These are phyloP conservation scores for Drosophila trapezifrons DNA, from an alignment of 1,140 invertebrate genomes.

Conservation along the genomic window DNA sequence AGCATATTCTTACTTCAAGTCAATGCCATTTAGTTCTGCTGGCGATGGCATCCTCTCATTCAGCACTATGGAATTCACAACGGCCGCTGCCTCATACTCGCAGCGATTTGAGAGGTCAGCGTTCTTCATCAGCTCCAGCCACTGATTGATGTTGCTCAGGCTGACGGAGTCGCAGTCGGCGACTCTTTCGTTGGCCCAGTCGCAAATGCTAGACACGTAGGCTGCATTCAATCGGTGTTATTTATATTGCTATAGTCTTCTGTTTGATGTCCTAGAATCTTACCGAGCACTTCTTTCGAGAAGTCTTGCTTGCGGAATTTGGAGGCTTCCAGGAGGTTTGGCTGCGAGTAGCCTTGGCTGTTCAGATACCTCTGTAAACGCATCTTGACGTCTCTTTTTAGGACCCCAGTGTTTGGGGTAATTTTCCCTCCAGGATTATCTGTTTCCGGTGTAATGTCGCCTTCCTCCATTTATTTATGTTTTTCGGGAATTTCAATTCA, in stretches of 20 bases:
- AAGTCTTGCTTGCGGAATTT: conserved; percentile 1
- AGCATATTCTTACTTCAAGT: conserved; percentile 62
- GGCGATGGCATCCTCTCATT: conserved; percentile 57
- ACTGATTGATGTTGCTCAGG: conserved; percentile 66
- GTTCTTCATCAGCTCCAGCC: conserved; percentile 60
- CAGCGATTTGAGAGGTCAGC: conserved; percentile 39
- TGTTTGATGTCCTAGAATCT: background rate
- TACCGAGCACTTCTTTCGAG: conserved; percentile 28
- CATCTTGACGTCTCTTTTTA: conserved; percentile 19
- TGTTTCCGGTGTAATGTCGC: conserved; percentile 1
- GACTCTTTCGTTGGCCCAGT: conserved; percentile 25
- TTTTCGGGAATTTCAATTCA: background rate
- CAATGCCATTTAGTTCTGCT: conserved; percentile 40
- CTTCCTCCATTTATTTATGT: conserved; percentile 8
- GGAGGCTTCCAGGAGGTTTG: conserved; percentile 23
- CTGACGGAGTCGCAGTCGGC: conserved; percentile 60
- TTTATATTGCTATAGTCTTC: background rate
- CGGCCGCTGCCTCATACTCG: conserved; percentile 58
- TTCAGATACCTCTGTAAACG: conserved; percentile 28
- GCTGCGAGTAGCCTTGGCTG: conserved; percentile 40
- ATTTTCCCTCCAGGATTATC: background rate
- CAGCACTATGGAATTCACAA: conserved; percentile 56
- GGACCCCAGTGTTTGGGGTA: background rate
- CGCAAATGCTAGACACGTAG: conserved; percentile 33
- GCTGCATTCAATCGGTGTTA: conserved; percentile 14